These are phyloP conservation scores for Nyctibius grandis DNA, from an alignment of 2,797 vertebrate species.

Conservation along the genomic window DNA sequence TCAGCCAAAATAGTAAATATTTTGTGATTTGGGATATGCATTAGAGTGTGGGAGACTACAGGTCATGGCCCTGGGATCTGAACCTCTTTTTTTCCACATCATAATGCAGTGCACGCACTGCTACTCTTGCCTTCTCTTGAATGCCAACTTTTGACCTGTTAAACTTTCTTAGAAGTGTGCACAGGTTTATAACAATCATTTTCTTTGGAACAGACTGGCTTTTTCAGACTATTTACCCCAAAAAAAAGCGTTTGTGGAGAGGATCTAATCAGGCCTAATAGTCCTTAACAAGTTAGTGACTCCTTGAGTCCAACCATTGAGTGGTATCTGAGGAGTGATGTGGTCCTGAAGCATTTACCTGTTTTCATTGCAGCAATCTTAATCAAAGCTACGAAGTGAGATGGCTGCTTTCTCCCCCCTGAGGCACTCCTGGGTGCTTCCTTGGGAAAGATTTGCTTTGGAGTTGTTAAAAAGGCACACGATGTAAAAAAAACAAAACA, in stretches of 20 bases:
- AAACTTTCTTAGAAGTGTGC: neutral
- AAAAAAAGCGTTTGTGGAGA: neutral
- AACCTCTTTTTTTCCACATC: neutral
- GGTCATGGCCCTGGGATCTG: neutral
- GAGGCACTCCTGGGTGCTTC: neutral
- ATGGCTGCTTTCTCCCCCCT: neutral
- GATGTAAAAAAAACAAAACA: neutral
- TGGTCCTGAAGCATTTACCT: neutral
- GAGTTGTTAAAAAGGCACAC: neutral
- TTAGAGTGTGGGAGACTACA: neutral
- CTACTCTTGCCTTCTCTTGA: neutral
- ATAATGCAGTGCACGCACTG: neutral
- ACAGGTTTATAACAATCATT: neutral
- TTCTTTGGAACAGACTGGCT: neutral
- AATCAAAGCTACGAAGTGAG: neutral
- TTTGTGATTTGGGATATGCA: neutral
- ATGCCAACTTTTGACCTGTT: neutral
- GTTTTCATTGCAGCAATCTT: neutral
- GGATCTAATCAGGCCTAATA: neutral
- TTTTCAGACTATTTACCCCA: neutral
- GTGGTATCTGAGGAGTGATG: neutral
- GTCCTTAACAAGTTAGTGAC: neutral
- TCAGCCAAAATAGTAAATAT: neutral
- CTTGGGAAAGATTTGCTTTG: constrained; percentile 32
- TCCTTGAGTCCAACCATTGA: neutral